Conservation (phyloP, 2,113 vertebrate genomes). For the Engraulis encrasicolus region DNA sequence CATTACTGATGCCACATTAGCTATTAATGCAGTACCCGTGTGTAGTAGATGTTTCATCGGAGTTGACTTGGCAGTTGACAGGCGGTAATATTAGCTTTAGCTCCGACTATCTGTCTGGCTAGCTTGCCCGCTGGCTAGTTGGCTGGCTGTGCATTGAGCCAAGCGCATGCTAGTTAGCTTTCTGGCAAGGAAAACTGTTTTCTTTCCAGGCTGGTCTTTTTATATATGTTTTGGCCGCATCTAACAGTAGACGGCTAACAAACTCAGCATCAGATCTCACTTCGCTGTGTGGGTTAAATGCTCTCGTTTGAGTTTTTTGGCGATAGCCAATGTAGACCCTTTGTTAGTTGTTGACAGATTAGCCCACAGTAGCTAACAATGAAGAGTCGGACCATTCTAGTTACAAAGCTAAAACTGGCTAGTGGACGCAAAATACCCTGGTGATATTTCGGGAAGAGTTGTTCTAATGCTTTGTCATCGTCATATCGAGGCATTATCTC, state of each 20-base stretch:
- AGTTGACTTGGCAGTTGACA: constrained; percentile 26
- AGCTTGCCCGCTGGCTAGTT: constrained; percentile 50
- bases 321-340: neutral
- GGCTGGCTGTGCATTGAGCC: neutral
- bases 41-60: neutral
- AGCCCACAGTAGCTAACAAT: constrained; percentile 33
- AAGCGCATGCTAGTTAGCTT: neutral
- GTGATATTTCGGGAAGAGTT: neutral
- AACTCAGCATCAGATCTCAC: neutral
- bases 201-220: neutral
- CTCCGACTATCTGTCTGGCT: constrained; percentile 45
- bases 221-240: neutral
- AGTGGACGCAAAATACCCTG: neutral
- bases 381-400: neutral
- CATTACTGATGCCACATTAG: neutral
- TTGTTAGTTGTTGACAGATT: constrained; percentile 35
- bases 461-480: neutral
- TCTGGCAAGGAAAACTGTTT: constrained; percentile 19
- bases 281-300: neutral
- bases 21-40: neutral
- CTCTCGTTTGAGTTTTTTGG: neutral
- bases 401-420: constrained; percentile 11
- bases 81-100: neutral
- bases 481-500: neutral
- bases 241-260: neutral